Evolutionary conservation across 2,797 vertebrate species (phyloP).

Genomic region (Epinephelus awoara): DNA sequence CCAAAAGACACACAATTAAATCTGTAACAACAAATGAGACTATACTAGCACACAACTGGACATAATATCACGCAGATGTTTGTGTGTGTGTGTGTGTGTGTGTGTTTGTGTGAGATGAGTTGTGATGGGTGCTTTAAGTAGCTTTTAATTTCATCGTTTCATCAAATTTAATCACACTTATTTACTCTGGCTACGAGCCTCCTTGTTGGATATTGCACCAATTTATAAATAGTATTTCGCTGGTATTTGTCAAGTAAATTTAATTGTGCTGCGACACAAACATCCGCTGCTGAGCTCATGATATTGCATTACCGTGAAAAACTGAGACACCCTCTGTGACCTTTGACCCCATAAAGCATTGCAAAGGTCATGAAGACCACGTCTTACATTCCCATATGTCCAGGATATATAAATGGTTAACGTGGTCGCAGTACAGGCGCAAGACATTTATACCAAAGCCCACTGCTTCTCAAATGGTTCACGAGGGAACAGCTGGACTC

Average conservation of each 20-base stretch:
- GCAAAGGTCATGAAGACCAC: background rate
- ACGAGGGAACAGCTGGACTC: conserved; percentile 3
- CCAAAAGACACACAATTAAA: background rate
- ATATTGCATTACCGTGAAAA: conserved; percentile 24
- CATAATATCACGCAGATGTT: background rate
- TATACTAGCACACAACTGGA: background rate
- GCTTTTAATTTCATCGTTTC: background rate
- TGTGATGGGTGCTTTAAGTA: background rate
- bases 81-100: background rate
- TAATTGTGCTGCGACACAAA: conserved; percentile 17
- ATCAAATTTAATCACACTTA: conserved; percentile 14
- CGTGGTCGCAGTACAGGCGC: background rate
- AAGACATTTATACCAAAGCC: conserved; percentile 1
- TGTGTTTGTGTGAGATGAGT: background rate
- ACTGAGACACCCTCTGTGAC: background rate
- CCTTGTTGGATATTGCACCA: conserved; percentile 8
- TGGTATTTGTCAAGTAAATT: conserved; percentile 37
- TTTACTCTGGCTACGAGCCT: background rate
- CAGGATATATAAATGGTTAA: conserved; percentile 33
- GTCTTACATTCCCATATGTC: conserved; percentile 23
- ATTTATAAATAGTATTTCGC: conserved; percentile 9
- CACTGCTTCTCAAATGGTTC: conserved; percentile 1
- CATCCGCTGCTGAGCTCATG: background rate
- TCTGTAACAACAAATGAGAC: background rate
- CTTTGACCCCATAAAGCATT: conserved; percentile 28